Conservation (phyloP, 2,888 invertebrate genomes). For the Tanypteryx hageni region DNA sequence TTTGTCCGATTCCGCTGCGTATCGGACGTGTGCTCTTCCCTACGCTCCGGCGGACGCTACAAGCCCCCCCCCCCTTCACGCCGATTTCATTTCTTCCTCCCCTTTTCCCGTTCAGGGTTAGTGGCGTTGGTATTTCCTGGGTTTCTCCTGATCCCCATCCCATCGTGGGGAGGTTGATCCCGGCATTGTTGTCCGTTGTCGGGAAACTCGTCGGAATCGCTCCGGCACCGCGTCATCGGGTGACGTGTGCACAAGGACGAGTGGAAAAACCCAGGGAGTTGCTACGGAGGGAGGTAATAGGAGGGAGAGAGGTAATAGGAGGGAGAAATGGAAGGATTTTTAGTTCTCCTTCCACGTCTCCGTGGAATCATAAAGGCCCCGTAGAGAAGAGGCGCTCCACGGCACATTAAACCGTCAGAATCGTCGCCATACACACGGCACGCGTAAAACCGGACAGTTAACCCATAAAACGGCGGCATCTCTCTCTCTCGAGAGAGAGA, state of each 20-base stretch:
- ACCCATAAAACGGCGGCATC: neutral
- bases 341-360: neutral
- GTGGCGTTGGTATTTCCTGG: neutral
- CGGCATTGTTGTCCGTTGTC: neutral
- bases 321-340: neutral
- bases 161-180: neutral
- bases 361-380: neutral
- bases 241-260: neutral
- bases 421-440: constrained; percentile 24
- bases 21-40: too few species aligned
- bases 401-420: neutral
- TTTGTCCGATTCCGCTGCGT: too few species aligned
- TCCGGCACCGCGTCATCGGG: neutral
- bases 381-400: neutral
- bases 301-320: neutral
- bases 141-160: neutral
- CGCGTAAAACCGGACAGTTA: constrained; percentile 28
- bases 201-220: neutral
- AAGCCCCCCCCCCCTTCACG: too few species aligned
- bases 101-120: too few species aligned
- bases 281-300: neutral
- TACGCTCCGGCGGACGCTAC: too few species aligned
- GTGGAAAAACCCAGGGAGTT: constrained; percentile 1
- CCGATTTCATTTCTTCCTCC: too few species aligned
- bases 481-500: neutral